Base-by-base conservation (phyloP, 2,888 invertebrate genomes). In the Pediacus dermestoides region DNA sequence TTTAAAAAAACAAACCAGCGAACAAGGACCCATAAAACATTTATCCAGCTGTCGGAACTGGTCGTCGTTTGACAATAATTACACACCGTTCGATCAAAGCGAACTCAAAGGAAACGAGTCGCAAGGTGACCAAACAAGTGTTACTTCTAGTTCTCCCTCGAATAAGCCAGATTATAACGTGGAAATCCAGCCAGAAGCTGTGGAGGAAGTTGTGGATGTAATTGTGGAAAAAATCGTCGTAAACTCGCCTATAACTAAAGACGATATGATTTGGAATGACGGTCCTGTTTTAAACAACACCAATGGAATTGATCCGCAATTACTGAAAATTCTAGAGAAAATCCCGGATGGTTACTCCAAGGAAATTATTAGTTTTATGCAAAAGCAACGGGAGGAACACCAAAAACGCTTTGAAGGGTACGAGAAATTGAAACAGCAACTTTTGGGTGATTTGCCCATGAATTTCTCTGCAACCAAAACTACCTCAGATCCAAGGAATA, bases 1-100 rank as follows among this genome's bases (percentile, higher is more conserved):
- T 55, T 68, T 82, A 30, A 74, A 79, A 61, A 71, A 74, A 46
- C 39, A 37, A 9, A 44, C 39, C 9, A 41, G 37, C 14, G 45
- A 46, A 27, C 27, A 41, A 4, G 16, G 13, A n/a, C n/a, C n/a
- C n/a, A n/a, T n/a, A n/a, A n/a, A n/a, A n/a, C n/a, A n/a, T n/a
- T n/a, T n/a, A n/a, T 8, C n/a, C 14, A 22, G 34, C 36, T 13
- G 10, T 18, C 13, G 14, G 14, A 14, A 28, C 18, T 48, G 50
- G 47, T 35, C 46, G 30, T 53, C 52, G 11, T 22, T 44, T 31
- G 50, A 54, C 40, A 48, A 47, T 28, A 43, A 42, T 34, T 46
- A 46, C 27, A 34, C 43, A 22, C 46, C 49, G 3, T 42, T 47
- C 34, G 51, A 48, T 25, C n/a, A n/a, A n/a, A n/a, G n/a, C n/a